Evolutionary conservation across 1,140 invertebrate genomes (phyloP).

Genomic region (Lysiphlebus fabarum): DNA sequence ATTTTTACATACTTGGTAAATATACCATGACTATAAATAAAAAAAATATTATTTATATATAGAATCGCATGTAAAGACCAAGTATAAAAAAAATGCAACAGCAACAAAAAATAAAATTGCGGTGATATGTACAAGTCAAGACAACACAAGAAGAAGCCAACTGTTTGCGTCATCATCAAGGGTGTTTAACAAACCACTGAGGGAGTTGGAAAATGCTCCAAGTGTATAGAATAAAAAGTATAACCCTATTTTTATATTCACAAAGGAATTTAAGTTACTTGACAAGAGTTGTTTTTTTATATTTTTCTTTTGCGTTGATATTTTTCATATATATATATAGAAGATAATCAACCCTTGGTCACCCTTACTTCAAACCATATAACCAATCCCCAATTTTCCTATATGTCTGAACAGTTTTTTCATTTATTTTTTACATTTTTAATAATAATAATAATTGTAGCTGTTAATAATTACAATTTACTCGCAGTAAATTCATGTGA

Average conservation of each 20-base stretch:
- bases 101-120: too few species aligned
- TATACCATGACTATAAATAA: too few species aligned
- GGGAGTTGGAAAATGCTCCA: slow-evolving; percentile 14
- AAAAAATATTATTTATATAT: too few species aligned
- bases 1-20: too few species aligned
- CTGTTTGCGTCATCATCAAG: too few species aligned
- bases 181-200: not conserved
- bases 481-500: not conserved
- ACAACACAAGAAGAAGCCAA: too few species aligned
- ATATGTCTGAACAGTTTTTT: slow-evolving; percentile 36
- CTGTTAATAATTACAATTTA: slow-evolving; percentile 11
- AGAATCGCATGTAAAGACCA: too few species aligned
- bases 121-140: too few species aligned
- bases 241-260: slow-evolving; percentile 37
- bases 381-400: slow-evolving; percentile 2
- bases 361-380: slow-evolving; percentile 1
- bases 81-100: too few species aligned
- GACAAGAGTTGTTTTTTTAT: slow-evolving; percentile 13
- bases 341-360: slow-evolving; percentile 28
- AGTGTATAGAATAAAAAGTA: not conserved
- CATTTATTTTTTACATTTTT: slow-evolving; percentile 27
- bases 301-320: slow-evolving; percentile 2
- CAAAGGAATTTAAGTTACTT: slow-evolving; percentile 31
- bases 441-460: too few species aligned
- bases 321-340: slow-evolving; percentile 1